Evolutionary conservation across 2,888 invertebrate species (phyloP), one percentile per base, ranked within the genome.

Genomic region (Amitus sp.): DNA sequence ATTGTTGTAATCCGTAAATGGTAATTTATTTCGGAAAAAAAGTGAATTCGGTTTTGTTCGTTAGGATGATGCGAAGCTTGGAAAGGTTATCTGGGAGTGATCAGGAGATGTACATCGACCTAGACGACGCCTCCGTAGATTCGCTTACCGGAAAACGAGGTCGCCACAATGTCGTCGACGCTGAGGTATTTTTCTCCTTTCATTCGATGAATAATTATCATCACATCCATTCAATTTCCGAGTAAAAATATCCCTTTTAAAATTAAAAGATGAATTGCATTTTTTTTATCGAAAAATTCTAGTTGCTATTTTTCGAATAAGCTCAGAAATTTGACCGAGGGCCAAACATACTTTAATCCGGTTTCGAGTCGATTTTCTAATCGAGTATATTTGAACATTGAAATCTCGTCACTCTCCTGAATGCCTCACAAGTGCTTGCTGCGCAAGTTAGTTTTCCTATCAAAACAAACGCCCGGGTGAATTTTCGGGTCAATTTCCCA

Each of bases 71-170:
- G 81, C 76, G 81, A 70, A 82, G 77, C 70, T 73, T 81, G 73
- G 81, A 80, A 69, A 80, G 80, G 74, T 76, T 78, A 69, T 82
- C 82, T 56, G 76, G 79, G 68, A 82, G 82, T 73, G 82, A 82
- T 73, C 82, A 81, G 74, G 81, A 82, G 75, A 82, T 82, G 82
- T 82, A 80, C 73, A 82, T 81, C 78, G 82, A 82, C 70, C 77
- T 82, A 69, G 82, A 82, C 75, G 82, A 82, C 76, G 82, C 77
- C 58, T 82, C 81, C 63, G 80, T 80, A 58, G 81, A 82, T 75
- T 82, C 81, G 73, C 73, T 81, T 65, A 80, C 79, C 71, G 81
- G 81, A 59, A 82, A 82, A 80, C 75, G 81, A 64, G 76, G 78
- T 67, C 80, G 81, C 63, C 80, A 80, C 66, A 79, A 75, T 76